Percentiles rank a stretch among this genome's conserved stretches.
Conservation (phyloP, 2,797 vertebrate genomes). For the Coilia nasus region DNA sequence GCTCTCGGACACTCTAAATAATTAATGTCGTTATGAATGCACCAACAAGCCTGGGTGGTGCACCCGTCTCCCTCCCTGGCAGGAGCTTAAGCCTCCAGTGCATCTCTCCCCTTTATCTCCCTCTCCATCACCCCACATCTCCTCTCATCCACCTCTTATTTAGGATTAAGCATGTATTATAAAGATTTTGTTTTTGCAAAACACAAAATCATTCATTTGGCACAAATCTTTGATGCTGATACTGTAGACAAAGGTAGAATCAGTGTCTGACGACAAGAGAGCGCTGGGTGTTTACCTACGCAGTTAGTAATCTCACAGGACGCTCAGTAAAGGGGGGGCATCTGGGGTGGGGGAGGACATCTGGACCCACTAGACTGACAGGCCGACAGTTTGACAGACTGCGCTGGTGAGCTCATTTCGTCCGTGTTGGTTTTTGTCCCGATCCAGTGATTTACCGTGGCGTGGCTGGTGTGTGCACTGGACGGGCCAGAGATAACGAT, state of each 20-base stretch:
- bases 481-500: background rate
- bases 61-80: constrained; percentile 35
- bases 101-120: background rate
- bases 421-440: background rate
- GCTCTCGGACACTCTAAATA: constrained; percentile 61
- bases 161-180: too few relatives aligned
- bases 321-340: background rate
- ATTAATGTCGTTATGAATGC: constrained; percentile 74
- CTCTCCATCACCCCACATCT: too few relatives aligned
- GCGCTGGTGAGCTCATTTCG: background rate
- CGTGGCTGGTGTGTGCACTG: background rate
- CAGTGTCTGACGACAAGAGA: constrained; percentile 30
- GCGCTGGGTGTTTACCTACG: constrained; percentile 40
- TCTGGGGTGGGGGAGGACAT: background rate
- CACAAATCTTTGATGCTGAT: background rate
- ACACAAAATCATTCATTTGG: too few relatives aligned
- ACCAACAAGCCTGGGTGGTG: constrained; percentile 55
- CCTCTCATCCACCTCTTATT: too few relatives aligned
- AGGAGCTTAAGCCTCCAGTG: background rate
- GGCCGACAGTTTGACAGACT: background rate
- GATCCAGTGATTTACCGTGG: background rate
- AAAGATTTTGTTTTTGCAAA: too few relatives aligned
- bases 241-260: background rate
- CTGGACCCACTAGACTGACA: constrained; percentile 29
- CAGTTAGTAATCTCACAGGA: constrained; percentile 37